Conservation (phyloP, 2,888 invertebrate genomes). For the Latrodectus hesperus region DNA sequence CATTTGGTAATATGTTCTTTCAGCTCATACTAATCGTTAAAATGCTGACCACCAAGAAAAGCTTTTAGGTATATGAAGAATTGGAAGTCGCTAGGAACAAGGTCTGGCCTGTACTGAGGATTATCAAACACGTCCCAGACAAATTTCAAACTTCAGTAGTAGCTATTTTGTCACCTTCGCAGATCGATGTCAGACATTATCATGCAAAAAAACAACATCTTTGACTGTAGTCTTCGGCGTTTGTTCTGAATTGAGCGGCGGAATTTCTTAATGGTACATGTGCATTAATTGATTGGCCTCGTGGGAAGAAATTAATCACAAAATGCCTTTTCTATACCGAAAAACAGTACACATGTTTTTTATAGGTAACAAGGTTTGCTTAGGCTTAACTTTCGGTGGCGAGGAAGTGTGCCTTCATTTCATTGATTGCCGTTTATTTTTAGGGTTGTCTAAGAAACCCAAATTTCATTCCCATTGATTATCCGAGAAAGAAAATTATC, state of each 20-base stretch:
- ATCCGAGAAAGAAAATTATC: slow-evolving; percentile 17
- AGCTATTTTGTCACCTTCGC: background rate
- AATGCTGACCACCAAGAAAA: slow-evolving; percentile 3
- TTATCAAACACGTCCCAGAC: background rate
- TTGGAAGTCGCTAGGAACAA: slow-evolving; percentile 9
- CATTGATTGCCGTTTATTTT: slow-evolving; percentile 6
- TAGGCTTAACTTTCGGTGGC: background rate
- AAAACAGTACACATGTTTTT: slow-evolving; percentile 18
- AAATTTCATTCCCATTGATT: slow-evolving; percentile 25
- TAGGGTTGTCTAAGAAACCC: slow-evolving; percentile 18
- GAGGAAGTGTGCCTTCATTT: background rate
- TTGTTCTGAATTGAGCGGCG: slow-evolving; percentile 9
- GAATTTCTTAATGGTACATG: slow-evolving; percentile 14
- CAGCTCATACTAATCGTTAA: background rate
- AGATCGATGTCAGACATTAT: slow-evolving; percentile 11
- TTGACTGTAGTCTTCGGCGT: background rate
- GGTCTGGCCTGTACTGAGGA: slow-evolving; percentile 19
- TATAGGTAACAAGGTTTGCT: background rate
- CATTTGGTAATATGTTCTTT: background rate
- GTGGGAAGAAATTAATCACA: background rate
- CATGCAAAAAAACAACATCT: slow-evolving; percentile 10
- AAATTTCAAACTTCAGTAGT: background rate
- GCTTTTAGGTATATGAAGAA: background rate
- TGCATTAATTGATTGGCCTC: background rate
- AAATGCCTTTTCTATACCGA: slow-evolving; percentile 1